Base-by-base conservation (phyloP, 2,888 invertebrate genomes). In the Trissoscelio sp. region DNA sequence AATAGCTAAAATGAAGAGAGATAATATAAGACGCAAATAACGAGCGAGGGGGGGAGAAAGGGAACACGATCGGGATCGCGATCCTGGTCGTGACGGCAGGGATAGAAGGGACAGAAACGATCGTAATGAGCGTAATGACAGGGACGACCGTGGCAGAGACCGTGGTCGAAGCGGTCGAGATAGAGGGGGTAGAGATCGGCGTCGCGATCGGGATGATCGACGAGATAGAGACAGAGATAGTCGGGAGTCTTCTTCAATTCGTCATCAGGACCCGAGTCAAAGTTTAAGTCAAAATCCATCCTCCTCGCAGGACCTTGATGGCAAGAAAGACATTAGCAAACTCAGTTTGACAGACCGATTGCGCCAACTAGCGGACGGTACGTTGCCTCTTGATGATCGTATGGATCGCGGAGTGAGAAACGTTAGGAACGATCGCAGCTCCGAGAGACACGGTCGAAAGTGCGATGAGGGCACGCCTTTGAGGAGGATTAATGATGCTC, bases 321-420 rank as follows among this genome's bases (percentile, higher is more conserved):
- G 60, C 7, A 91, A 90, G 48, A 91, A 91, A 48, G 90, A 91
- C 1, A 75, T 55, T 0, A 84, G 87, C 34, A 92, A 92, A 79
- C 88, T 88, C 1, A 91, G 91, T 46, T 86, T 92, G 1, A 89
- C 92, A 0, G 92, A 92, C 20, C 87, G 92, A 11, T 79, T 92
- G 2, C 87, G 92, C 4, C 92, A 90, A 67, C 81, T 92, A 12
- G 92, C 92, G 0, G 92, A 92, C 69, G 91, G 91, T 0, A 91
- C 89, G 4, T 78, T 91, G 46, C 90, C 89, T 0, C 37, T 91
- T 0, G 90, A 90, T 31, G 91, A 91, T 53, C 87, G 90, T 12
- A 81, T 89, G 70, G 90, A 88, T 2, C 81, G 88, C 6, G 73
- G 82, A 7, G 82, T 81, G 12, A 74, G 86, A 7, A 86, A 86